Conservation (phyloP, 2,797 vertebrate genomes). For the Rhinella marina region DNA sequence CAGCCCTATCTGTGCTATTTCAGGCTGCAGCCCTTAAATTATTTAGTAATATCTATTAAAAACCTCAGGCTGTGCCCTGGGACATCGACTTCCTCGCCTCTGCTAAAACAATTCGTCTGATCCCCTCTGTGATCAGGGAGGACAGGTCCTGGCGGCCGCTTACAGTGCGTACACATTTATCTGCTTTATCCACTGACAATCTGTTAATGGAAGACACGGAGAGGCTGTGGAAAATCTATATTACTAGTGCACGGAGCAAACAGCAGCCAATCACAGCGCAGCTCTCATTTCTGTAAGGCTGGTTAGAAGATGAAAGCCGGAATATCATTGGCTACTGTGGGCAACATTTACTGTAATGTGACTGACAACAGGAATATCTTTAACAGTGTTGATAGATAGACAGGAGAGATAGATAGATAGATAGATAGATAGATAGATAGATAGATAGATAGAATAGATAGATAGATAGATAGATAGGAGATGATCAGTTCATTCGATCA, state of each 20-base stretch:
- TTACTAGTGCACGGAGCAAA: not conserved
- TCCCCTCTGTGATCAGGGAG: constrained; percentile 20
- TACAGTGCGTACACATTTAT: not conserved
- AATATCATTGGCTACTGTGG: not conserved
- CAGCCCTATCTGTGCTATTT: constrained; percentile 38
- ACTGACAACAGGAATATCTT: no score
- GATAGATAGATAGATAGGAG: not conserved
- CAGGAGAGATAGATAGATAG: not conserved
- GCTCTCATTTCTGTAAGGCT: not conserved
- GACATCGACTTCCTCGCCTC: constrained; percentile 28
- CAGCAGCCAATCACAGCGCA: not conserved
- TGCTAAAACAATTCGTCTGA: constrained; percentile 44
- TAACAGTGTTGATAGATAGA: no score
- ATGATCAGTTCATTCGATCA: not conserved
- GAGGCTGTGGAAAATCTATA: not conserved
- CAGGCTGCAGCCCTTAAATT: constrained; percentile 37
- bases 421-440: constrained; percentile 2
- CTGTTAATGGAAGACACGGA: not conserved
- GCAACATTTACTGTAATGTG: not conserved
- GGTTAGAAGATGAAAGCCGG: not conserved
- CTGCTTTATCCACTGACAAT: not conserved
- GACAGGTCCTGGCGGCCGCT: not conserved
- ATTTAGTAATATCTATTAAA: constrained; percentile 53
- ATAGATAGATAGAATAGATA: not conserved
- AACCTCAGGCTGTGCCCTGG: constrained; percentile 41